Evolutionary conservation across 2,888 invertebrate species (phyloP), one percentile per base, ranked within the genome.

Genomic region (Timandra comae): DNA sequence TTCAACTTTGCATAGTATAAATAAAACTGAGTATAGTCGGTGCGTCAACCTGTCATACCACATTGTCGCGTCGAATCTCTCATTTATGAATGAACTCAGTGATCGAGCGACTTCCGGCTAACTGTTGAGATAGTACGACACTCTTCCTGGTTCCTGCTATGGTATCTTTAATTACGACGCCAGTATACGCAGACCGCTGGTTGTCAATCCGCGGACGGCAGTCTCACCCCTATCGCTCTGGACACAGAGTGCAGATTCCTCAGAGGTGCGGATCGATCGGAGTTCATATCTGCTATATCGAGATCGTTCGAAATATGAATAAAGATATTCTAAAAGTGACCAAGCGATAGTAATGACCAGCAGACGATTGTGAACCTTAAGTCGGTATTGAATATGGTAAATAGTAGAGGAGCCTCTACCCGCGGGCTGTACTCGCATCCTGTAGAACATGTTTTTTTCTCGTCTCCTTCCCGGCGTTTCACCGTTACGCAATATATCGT

Each of bases 401-500:
- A 46, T n/a, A n/a, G n/a, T n/a, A n/a, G n/a, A n/a, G n/a, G n/a
- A n/a, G n/a, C n/a, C n/a, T n/a, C n/a, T n/a, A n/a, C n/a, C n/a
- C 61, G 69, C 60, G 58, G 56, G 56, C 16, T 3, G 16, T n/a
- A n/a, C 66, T 71, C 51, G 64, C 80, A 80, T 84, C 84, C 84
- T 81, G 81, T 73, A 56, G 63, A 75, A 65, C 81, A 54, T 62
- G 84, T 84, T 82, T 84, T 75, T 79, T 80, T 76, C 73, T 70
- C 64, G 69, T 58, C 79, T 73, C 75, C 75, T 79, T 84, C 85
- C 85, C 79, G 84, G 77, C 70, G 79, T 81, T 84, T 82, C 84
- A 82, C 85, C 85, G 85, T 85, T 85, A 85, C 72, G 85, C 75
- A 84, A 85, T 84, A 78, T 79, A 82, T 85, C 77, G 84, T 84